These are phyloP conservation scores for Penaeus vannamei DNA, from an alignment of 1,140 invertebrate genomes.

Conservation along the genomic window DNA sequence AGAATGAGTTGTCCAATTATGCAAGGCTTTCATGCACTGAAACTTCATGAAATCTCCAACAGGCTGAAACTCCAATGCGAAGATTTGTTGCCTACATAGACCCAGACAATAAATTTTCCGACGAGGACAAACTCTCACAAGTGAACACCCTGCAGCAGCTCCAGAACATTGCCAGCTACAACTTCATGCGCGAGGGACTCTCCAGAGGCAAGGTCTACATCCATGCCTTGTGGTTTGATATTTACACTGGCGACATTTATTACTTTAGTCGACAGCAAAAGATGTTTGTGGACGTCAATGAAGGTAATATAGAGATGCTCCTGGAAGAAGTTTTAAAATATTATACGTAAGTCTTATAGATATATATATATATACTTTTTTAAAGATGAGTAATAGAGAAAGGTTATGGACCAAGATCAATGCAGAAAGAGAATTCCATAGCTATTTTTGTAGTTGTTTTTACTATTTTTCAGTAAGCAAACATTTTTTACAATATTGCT, in stretches of 20 bases:
- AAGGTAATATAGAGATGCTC: slow-evolving; percentile 82
- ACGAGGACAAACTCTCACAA: slow-evolving; percentile 94
- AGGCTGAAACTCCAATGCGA: slow-evolving; percentile 86
- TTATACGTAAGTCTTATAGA: slow-evolving; percentile 70
- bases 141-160: slow-evolving; percentile 95
- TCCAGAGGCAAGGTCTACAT: slow-evolving; percentile 88
- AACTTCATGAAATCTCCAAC: slow-evolving; percentile 65
- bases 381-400: background rate
- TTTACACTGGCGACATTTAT: slow-evolving; percentile 96
- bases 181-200: slow-evolving; percentile 88
- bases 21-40: background rate
- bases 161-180: slow-evolving; percentile 94
- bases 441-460: too few species aligned
- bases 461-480: too few species aligned
- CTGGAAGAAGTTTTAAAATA: slow-evolving; percentile 84
- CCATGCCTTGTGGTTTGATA: slow-evolving; percentile 97
- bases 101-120: slow-evolving; percentile 88
- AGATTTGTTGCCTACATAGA: slow-evolving; percentile 96
- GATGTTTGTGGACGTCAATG: slow-evolving; percentile 87
- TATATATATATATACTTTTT: background rate
- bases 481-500: too few species aligned
- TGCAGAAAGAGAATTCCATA: background rate
- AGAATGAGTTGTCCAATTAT: too few species aligned
- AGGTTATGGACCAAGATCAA: background rate
- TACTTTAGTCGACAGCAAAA: slow-evolving; percentile 91